phyloP scores from a whole-genome alignment of 2,113 vertebrate species.

The Haplotaxodon microlepis region DNA sequence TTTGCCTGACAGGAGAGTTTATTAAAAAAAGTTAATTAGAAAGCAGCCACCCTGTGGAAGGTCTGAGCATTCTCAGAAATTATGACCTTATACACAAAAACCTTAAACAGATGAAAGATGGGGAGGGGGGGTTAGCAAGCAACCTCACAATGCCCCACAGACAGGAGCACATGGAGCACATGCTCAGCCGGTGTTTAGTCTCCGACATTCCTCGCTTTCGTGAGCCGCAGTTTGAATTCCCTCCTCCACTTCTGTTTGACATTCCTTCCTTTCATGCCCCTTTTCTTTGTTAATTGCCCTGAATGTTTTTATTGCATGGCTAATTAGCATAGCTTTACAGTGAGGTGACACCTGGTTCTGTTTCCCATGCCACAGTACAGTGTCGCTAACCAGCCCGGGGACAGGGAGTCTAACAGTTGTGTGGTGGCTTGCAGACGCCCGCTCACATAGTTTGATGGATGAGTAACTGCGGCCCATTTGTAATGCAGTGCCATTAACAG shows the following conservation, averaged over 20 bases:
- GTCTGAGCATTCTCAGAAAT: background rate
- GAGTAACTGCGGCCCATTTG: slow-evolving; percentile 21
- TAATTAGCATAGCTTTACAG: slow-evolving; percentile 54
- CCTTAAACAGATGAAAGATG: background rate
- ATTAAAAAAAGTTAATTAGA: background rate
- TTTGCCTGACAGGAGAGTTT: background rate
- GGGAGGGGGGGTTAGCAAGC: background rate
- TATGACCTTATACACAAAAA: background rate
- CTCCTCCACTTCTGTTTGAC: slow-evolving; percentile 16
- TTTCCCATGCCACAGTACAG: slow-evolving; percentile 22
- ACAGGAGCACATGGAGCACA: background rate
- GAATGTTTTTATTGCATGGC: slow-evolving; percentile 44
- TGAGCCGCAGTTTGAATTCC: background rate
- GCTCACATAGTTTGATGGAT: slow-evolving; percentile 25
- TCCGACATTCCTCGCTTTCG: slow-evolving; percentile 40
- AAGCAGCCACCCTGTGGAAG: background rate
- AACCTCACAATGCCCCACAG: background rate
- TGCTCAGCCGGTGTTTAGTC: slow-evolving; percentile 18
- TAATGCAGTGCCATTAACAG: slow-evolving; percentile 14
- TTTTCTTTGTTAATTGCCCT: slow-evolving; percentile 48
- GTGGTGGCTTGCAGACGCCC: background rate
- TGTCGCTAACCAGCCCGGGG: background rate
- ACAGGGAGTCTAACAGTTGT: background rate
- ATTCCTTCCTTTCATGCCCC: slow-evolving; percentile 39
- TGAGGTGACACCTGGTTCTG: slow-evolving; percentile 32